Evolutionary conservation across 2,113 vertebrate species (phyloP).

Genomic region (Axis porcinus): DNA sequence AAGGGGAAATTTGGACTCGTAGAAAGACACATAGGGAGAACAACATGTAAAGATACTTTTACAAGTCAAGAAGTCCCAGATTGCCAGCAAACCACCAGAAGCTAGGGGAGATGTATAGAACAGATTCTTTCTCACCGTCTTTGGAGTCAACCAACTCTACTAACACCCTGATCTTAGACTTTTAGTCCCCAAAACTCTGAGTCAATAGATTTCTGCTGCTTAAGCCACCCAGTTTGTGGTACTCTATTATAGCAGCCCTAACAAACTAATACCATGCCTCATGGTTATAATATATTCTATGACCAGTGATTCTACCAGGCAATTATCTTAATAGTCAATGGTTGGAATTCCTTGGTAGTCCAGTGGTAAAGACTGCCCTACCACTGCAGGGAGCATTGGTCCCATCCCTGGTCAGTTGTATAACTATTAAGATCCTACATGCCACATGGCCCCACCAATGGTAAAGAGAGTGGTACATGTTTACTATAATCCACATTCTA

Average conservation of each 20-base stretch:
- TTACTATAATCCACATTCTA: not conserved
- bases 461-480: not conserved
- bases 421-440: not conserved
- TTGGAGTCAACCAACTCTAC: not conserved
- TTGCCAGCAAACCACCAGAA: not conserved
- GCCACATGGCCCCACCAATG: not conserved
- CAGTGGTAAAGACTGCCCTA: not conserved
- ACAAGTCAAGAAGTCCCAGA: not conserved
- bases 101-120: not conserved
- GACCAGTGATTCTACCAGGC: not conserved
- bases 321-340: not conserved
- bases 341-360: not conserved
- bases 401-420: not conserved
- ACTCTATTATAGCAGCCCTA: not conserved
- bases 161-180: not conserved
- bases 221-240: not conserved
- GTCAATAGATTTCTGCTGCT: not conserved
- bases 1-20: not conserved
- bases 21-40: not conserved
- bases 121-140: not conserved
- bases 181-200: not conserved
- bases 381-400: no score
- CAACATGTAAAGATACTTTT: not conserved
- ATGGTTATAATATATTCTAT: not conserved
- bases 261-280: not conserved